Percentiles rank a stretch among this genome's conserved stretches.
Conservation (phyloP, 2,113 vertebrate genomes). For the Lynx canadensis region DNA sequence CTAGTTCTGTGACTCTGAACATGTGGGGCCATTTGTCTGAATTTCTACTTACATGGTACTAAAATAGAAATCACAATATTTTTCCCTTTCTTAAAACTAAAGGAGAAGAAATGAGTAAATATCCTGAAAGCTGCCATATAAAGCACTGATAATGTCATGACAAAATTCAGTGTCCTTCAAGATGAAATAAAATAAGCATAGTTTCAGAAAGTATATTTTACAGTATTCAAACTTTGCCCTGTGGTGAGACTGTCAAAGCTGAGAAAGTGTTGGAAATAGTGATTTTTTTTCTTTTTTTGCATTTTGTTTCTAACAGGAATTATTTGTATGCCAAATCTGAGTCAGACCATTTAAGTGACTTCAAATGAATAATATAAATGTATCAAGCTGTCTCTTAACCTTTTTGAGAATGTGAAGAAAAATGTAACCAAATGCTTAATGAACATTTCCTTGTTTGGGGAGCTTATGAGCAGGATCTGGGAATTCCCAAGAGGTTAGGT, state of each 20-base stretch:
- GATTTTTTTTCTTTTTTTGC: background rate
- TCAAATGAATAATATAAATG: background rate
- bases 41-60: background rate
- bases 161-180: background rate
- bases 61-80: background rate
- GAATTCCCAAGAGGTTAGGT: background rate
- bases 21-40: background rate
- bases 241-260: background rate
- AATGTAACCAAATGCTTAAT: background rate
- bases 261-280: background rate
- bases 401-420: background rate
- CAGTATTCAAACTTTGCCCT: background rate
- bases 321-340: background rate
- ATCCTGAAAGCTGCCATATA: background rate
- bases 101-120: background rate
- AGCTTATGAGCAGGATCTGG: background rate
- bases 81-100: background rate
- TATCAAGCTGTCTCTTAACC: background rate
- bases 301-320: slow-evolving; percentile 3
- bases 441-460: background rate
- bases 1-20: background rate
- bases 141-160: background rate
- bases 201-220: background rate
- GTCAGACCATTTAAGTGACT: background rate
- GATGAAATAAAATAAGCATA: background rate